Conservation (phyloP, 2,113 vertebrate genomes). For the Formicarius rufipectus region DNA sequence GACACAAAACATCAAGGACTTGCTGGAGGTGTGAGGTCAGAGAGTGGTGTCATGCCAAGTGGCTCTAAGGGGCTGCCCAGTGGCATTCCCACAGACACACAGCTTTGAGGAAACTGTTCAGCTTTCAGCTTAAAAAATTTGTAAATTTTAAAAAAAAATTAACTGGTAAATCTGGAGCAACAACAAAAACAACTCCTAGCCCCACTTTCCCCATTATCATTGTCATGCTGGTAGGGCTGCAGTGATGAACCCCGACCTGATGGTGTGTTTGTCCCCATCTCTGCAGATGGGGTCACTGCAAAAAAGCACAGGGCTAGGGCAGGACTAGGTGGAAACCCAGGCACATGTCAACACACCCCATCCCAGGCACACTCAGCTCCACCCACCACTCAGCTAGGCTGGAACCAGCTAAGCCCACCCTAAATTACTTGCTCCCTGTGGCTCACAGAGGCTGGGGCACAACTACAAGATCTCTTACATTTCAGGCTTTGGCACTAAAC, state of each 20-base stretch:
- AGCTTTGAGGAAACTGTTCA: background rate
- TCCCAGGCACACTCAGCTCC: background rate
- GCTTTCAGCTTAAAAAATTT: background rate
- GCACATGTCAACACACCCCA: background rate
- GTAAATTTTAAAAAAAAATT: background rate
- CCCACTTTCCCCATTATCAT: background rate
- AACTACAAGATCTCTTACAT: background rate
- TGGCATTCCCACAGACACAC: background rate
- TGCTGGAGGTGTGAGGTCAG: background rate
- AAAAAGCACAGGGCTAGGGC: background rate
- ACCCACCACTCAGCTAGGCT: background rate
- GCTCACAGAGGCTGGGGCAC: background rate
- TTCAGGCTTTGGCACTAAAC: background rate
- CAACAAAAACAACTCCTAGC: background rate
- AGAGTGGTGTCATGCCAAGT: fast-evolving
- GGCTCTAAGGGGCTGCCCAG: background rate
- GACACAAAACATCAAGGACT: background rate
- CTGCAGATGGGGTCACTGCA: background rate
- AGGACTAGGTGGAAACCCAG: background rate
- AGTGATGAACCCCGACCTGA: background rate
- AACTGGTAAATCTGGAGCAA: background rate
- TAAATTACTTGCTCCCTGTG: background rate
- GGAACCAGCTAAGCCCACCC: background rate
- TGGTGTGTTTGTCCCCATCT: background rate
- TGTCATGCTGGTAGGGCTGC: fast-evolving